Evolutionary conservation across 2,888 invertebrate species (phyloP).

Genomic region (Allygus modestus): DNA sequence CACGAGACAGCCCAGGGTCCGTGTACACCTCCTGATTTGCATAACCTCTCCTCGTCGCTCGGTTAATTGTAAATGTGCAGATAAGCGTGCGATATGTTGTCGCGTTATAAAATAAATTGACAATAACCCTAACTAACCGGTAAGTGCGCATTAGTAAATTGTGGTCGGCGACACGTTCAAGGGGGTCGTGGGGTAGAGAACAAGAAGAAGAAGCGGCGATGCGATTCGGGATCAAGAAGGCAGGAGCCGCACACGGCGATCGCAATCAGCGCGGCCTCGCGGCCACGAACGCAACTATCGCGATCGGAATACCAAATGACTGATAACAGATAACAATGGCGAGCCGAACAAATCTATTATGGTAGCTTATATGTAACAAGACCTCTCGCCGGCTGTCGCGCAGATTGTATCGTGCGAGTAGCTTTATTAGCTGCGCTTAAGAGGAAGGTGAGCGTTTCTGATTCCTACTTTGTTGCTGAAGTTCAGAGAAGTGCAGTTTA

Average conservation of each 20-base stretch:
- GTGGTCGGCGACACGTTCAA: slow-evolving; percentile 50
- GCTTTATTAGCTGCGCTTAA: slow-evolving; percentile 1
- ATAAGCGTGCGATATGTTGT: slow-evolving; percentile 56
- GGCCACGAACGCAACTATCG: slow-evolving; percentile 64
- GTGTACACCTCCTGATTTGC: slow-evolving; percentile 27
- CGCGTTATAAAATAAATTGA: slow-evolving; percentile 48
- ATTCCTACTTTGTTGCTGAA: slow-evolving; percentile 4
- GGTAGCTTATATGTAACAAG: slow-evolving; percentile 50
- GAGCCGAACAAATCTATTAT: slow-evolving; percentile 56
- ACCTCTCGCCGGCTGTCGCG: neutral
- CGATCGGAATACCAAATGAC: slow-evolving; percentile 61
- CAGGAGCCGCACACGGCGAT: slow-evolving; percentile 64
- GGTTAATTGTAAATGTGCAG: slow-evolving; percentile 57
- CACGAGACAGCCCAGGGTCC: neutral
- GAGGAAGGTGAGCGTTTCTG: neutral
- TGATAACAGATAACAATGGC: slow-evolving; percentile 53
- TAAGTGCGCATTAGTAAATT: slow-evolving; percentile 56
- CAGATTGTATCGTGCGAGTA: neutral
- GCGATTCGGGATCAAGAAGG: slow-evolving; percentile 41
- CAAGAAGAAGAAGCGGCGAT: slow-evolving; percentile 20
- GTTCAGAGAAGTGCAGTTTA: neutral
- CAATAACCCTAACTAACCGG: slow-evolving; percentile 59
- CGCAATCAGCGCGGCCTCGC: slow-evolving; percentile 63
- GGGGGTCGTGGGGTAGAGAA: slow-evolving; percentile 53
- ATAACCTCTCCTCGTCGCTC: slow-evolving; percentile 1